These are phyloP conservation scores for Sipha flava DNA, from an alignment of 1,140 invertebrate genomes.

Conservation along the genomic window DNA sequence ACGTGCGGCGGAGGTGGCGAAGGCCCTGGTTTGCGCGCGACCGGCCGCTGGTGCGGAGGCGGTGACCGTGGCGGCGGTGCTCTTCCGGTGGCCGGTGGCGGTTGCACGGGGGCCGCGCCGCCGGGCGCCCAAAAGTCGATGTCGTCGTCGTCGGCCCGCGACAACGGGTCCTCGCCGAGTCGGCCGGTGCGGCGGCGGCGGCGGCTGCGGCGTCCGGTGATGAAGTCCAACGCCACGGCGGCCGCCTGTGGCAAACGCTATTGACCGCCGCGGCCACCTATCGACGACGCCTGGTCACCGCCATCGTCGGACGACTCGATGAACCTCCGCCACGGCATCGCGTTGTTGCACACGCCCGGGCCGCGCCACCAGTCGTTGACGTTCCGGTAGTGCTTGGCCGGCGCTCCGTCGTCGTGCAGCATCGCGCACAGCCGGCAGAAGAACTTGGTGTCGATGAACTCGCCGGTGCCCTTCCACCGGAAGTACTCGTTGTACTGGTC, in stretches of 20 bases:
- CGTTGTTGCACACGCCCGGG: slow-evolving; percentile 56
- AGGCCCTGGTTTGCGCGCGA: too few relatives aligned
- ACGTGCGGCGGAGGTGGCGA: not conserved
- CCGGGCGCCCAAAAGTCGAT: not conserved
- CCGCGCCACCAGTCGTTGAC: slow-evolving; percentile 83
- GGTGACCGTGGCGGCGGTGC: not conserved
- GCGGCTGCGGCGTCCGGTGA: not conserved
- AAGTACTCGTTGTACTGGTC: slow-evolving; percentile 88
- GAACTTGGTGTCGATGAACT: slow-evolving; percentile 90
- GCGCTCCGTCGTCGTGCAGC: slow-evolving; percentile 64
- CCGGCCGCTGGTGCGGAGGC: not conserved
- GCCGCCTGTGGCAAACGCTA: not conserved
- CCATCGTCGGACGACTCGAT: not conserved
- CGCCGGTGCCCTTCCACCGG: slow-evolving; percentile 79
- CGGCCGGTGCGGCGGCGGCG: not conserved
- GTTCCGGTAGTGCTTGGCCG: slow-evolving; percentile 62
- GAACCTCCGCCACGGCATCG: slow-evolving; percentile 22
- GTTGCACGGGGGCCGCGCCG: not conserved
- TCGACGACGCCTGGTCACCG: too few relatives aligned
- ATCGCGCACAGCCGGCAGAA: slow-evolving; percentile 91
- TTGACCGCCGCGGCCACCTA: not conserved
- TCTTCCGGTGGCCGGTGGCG: not conserved
- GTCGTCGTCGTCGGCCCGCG: too few relatives aligned
- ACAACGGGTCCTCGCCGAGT: too few relatives aligned
- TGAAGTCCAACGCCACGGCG: not conserved